Base-by-base conservation (phyloP, 2,113 vertebrate species). In the Origma solitaria region DNA sequence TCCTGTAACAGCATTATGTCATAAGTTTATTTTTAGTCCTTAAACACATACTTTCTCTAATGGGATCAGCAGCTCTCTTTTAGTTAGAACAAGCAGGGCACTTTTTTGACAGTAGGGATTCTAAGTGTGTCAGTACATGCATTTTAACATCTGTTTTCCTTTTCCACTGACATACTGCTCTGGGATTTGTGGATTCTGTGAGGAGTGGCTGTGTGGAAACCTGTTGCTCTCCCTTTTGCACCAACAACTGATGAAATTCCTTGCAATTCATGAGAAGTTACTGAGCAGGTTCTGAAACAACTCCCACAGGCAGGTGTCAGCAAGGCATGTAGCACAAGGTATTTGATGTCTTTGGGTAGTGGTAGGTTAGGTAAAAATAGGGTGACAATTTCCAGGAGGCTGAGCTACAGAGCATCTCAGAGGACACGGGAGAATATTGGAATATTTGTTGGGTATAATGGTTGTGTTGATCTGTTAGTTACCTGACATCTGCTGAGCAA, bases 11-110 rank as follows among this genome's bases (percentile, higher is more conserved):
- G 58, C 70, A 45, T 80, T 91, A 79, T 51, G 85, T 95, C 78
- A 91, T 82, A 13, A 38, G 50, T 33, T 50, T 96, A 90, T 92
- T 95, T 96, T 96, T 93, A 97, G 92, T 56, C 62, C n/a, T 90
- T 70, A 62, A 93, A 86, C 24, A 27, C 19, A 20, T 69, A 20
- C 50, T 65, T 95, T 65, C 25, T 86, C 22, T 92, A 83, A 81
- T 78, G 56, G 30, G 5, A 80, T 73, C 62, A 66, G 50, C 76
- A 86, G 82, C 61, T 80, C 31, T 49, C 50, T 64, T 42, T 33
- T 13, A 27, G 66, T 7, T 20, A 73, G 45, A 86, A 40, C 19
- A 37, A 90, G 54, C 37, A 53, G 50, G 16, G 25, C 5, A 33
- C 53, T 83, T 53, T 49, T 44, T 40, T 77, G 62, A 58, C 38